Evolutionary conservation across 2,797 vertebrate genomes (phyloP), one percentile per base, ranked within the genome.

Genomic region (Catharus ustulatus): DNA sequence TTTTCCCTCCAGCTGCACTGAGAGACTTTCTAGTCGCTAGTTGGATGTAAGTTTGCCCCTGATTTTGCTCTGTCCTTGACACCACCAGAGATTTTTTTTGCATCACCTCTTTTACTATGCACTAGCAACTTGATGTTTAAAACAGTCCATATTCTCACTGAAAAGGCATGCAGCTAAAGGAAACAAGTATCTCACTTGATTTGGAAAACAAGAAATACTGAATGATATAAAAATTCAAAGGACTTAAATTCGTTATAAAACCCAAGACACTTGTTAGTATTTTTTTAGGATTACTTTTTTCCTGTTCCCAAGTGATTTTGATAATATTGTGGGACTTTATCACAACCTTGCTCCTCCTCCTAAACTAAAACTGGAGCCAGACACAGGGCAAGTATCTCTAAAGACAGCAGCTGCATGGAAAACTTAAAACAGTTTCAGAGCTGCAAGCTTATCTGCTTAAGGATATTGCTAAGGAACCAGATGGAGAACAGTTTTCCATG

Each of bases 401-500:
- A 30, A 81, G 58, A 49, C 23, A 55, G 42, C 51, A 78, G 27
- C 22, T 93, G 71, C 22, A 36, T 66, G 48, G 76, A 86, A 94
- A 95, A 76, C 69, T 74, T 76, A 57, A 30, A 36, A 40, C 0
- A 0, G 42, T 34, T 91, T 67, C 67, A 76, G 71, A 84, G 45
- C 73, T 86, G 59, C 34, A 61, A 43, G 73, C 11, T 88, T 78
- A 45, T 63, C 71, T 0, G 15, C 94, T 89, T 64, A 67, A 79
- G 59, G 89, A 88, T 78, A 93, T 82, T 82, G 36, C 84, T 45
- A 19, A 91, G 71, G 29, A 91, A 58, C 12, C 95, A 96, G 91
- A 95, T 93, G 94, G 94, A 86, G 57, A 73, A 73, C 52, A 34
- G 67, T 92, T 95, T 85, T 87, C 84, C 82, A 73, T 4, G 73